Conservation (phyloP, 2,888 invertebrate species). For the Mythimna ferrago region DNA sequence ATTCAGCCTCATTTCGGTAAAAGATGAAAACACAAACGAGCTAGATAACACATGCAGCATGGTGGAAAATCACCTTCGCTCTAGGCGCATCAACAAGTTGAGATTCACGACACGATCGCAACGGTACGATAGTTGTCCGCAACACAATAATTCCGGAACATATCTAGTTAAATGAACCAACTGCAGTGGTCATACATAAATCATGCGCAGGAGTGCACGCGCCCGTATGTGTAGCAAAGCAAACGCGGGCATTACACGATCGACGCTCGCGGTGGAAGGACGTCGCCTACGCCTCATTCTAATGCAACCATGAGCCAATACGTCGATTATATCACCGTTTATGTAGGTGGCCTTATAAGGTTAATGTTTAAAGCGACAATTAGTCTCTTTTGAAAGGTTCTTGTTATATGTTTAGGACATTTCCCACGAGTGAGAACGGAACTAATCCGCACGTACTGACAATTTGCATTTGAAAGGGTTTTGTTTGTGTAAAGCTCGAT, state of each 20-base stretch:
- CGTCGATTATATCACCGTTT: slow-evolving; percentile 87
- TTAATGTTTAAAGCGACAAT: slow-evolving; percentile 84
- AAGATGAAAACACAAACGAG: slow-evolving; percentile 49
- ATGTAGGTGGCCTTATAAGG: slow-evolving; percentile 90
- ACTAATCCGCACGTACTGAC: slow-evolving; percentile 88
- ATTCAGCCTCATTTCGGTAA: slow-evolving; percentile 52
- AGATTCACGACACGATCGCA: slow-evolving; percentile 81
- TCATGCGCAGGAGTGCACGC: slow-evolving; percentile 83
- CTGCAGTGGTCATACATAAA: slow-evolving; percentile 85
- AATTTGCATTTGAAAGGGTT: slow-evolving; percentile 89
- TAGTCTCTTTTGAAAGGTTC: slow-evolving; percentile 61
- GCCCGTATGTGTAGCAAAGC: slow-evolving; percentile 77
- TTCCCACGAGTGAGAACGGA: slow-evolving; percentile 86
- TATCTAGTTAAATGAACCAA: slow-evolving; percentile 86
- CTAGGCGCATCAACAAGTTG: slow-evolving; percentile 65
- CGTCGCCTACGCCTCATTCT: slow-evolving; percentile 82
- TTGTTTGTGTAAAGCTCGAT: slow-evolving; percentile 87
- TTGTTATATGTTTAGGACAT: slow-evolving; percentile 69
- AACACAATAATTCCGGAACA: slow-evolving; percentile 86
- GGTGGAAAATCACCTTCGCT: slow-evolving; percentile 56
- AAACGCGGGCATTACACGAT: slow-evolving; percentile 74
- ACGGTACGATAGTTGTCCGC: slow-evolving; percentile 77
- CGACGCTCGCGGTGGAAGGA: slow-evolving; percentile 82
- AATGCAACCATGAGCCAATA: slow-evolving; percentile 82
- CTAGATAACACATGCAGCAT: slow-evolving; percentile 40